These are phyloP conservation scores for Phenganax subtilis DNA, from an alignment of 92 coral and sea anemone genomes.

Conservation along the genomic window DNA sequence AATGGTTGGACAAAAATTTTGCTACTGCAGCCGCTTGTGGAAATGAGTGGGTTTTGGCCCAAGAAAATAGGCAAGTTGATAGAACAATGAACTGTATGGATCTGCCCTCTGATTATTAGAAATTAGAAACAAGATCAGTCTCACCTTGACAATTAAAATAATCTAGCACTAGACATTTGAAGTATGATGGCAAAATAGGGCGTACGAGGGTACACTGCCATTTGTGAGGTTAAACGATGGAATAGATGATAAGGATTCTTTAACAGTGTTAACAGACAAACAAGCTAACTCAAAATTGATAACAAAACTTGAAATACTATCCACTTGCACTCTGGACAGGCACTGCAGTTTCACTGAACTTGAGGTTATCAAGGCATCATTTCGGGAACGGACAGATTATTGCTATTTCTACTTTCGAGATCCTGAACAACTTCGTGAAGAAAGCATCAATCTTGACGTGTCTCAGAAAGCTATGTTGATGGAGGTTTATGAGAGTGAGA, in stretches of 20 bases:
- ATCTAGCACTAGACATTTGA: no score
- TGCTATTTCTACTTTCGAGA: constrained; percentile 92
- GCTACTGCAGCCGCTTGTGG: constrained; percentile 84
- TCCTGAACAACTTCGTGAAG: constrained; percentile 53
- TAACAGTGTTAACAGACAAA: no score
- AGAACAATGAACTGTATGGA: no score
- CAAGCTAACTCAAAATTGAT: no score
- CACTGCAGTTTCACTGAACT: constrained; percentile 90
- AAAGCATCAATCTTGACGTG: constrained; percentile 35
- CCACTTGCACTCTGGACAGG: constrained; percentile 40
- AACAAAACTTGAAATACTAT: no score
- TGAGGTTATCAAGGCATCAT: constrained; percentile 91
- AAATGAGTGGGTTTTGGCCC: constrained; percentile 83
- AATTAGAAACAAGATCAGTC: no score
- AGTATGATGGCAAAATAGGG: neutral
- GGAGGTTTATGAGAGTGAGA: constrained; percentile 65
- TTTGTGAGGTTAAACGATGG: no score
- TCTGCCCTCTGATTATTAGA: no score
- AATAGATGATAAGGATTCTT: no score
- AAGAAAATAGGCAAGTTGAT: constrained; percentile 67
- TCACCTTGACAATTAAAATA: no score
- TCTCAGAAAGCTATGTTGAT: constrained; percentile 42
- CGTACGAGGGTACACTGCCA: no score
- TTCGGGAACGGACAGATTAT: constrained; percentile 84
- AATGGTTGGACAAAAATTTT: constrained; percentile 78